Percentiles rank a stretch among this genome's conserved stretches.
These are phyloP conservation scores for Notodonta ziczac DNA, from an alignment of 2,888 invertebrate genomes.

Conservation along the genomic window DNA sequence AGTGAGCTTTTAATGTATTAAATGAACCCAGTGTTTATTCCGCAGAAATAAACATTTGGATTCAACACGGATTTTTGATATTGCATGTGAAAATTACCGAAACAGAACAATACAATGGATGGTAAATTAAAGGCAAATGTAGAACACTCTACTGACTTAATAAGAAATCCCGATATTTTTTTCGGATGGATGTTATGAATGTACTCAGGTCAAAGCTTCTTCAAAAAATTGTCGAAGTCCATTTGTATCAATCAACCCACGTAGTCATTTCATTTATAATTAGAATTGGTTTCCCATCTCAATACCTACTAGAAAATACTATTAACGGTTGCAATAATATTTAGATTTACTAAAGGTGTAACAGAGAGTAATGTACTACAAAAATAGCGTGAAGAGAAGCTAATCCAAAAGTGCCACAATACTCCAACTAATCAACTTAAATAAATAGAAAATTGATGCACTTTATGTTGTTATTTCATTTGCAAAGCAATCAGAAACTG, in stretches of 20 bases:
- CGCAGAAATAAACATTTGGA: constrained; percentile 1
- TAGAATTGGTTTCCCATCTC: neutral
- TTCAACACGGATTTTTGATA: neutral
- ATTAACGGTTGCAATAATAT: constrained; percentile 1
- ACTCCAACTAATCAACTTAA: constrained; percentile 1
- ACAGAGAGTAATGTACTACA: constrained; percentile 2
- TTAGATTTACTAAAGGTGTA: neutral
- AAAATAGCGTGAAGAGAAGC: constrained; percentile 6
- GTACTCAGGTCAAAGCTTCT: too few relatives aligned
- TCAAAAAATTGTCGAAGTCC: neutral
- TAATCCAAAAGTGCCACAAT: constrained; percentile 1
- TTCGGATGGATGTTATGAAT: too few relatives aligned
- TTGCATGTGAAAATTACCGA: constrained; percentile 1
- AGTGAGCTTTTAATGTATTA: constrained; percentile 70
- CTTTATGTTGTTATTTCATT: constrained; percentile 1
- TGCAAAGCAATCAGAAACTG: constrained; percentile 1
- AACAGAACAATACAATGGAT: neutral
- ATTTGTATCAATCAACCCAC: neutral
- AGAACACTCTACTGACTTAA: too few relatives aligned
- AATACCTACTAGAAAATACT: neutral
- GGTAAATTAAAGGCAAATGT: neutral
- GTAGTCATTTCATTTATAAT: neutral
- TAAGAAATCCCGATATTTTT: too few relatives aligned
- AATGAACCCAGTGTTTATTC: constrained; percentile 42
- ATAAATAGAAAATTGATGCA: constrained; percentile 5